These are phyloP conservation scores for Rhamphomyia laevipes DNA, from an alignment of 2,888 invertebrate species.

Conservation along the genomic window DNA sequence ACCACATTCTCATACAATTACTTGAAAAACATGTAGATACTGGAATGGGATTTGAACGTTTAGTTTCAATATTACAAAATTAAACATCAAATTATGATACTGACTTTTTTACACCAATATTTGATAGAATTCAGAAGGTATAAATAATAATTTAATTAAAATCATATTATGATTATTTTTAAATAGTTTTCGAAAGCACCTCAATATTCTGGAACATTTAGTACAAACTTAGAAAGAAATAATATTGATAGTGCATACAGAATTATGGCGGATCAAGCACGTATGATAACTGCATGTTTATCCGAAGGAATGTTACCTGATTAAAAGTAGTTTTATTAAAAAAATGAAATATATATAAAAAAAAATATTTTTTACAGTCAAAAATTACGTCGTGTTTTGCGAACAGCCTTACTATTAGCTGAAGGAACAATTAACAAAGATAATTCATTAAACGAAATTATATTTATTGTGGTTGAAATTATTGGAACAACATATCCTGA, in stretches of 20 bases:
- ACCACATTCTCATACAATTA: no score
- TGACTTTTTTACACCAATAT: slow-evolving; percentile 75
- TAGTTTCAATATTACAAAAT: slow-evolving; percentile 73
- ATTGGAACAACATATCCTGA: slow-evolving; percentile 67
- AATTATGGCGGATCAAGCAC: slow-evolving; percentile 78
- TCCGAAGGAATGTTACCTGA: slow-evolving; percentile 83
- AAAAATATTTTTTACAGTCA: slow-evolving; percentile 39
- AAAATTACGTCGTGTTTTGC: slow-evolving; percentile 51
- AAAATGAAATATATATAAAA: neutral
- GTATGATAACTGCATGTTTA: slow-evolving; percentile 77
- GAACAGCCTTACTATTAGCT: slow-evolving; percentile 48
- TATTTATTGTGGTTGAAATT: slow-evolving; percentile 53
- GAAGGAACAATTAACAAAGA: slow-evolving; percentile 45
- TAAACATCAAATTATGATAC: slow-evolving; percentile 86
- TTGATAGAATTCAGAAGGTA: slow-evolving; percentile 55
- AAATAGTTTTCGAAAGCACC: slow-evolving; percentile 41
- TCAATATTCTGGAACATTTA: slow-evolving; percentile 52
- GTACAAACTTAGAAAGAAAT: slow-evolving; percentile 33
- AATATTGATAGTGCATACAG: slow-evolving; percentile 66
- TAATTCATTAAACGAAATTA: slow-evolving; percentile 49
- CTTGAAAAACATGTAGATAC: slow-evolving; percentile 76
- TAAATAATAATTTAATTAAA: slow-evolving; percentile 4
- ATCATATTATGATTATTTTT: no score
- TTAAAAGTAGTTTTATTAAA: slow-evolving; percentile 47
- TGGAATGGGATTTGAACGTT: slow-evolving; percentile 91